Percentiles rank a stretch among this genome's conserved stretches.
These are phyloP conservation scores for Drosophila jambulina DNA, from an alignment of 1,140 invertebrate genomes.

Conservation along the genomic window DNA sequence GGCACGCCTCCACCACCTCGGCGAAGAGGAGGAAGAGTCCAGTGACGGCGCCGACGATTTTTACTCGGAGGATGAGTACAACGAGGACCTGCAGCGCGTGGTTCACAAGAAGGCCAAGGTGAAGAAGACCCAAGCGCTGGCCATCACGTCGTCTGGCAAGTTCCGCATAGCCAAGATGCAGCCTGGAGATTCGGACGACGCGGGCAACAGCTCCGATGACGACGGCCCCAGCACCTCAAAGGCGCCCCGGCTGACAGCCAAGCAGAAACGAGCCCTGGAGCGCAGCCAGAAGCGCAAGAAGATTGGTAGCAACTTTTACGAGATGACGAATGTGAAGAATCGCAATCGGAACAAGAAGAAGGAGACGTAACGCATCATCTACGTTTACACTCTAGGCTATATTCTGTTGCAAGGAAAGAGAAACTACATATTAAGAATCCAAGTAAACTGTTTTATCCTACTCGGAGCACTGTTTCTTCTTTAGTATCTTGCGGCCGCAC, in stretches of 20 bases:
- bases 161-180: conserved; percentile 86
- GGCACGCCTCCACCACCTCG: conserved; percentile 62
- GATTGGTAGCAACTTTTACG: conserved; percentile 97
- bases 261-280: conserved; percentile 91
- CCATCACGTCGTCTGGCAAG: conserved; percentile 86
- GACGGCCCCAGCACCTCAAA: conserved; percentile 58
- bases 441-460: conserved; percentile 53
- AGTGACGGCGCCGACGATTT: conserved; percentile 87
- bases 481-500: conserved; percentile 86
- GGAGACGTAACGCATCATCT: conserved; percentile 45
- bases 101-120: conserved; percentile 85
- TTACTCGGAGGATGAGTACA: conserved; percentile 87
- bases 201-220: conserved; percentile 85
- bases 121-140: conserved; percentile 83
- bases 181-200: conserved; percentile 62
- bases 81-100: conserved; percentile 80
- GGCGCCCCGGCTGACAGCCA: conserved; percentile 89
- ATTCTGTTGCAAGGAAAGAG: conserved; percentile 59
- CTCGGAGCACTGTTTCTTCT: conserved; percentile 80
- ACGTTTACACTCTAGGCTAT: conserved; percentile 60
- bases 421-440: conserved; percentile 60
- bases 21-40: conserved; percentile 80
- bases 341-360: conserved; percentile 82
- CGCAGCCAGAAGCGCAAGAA: conserved; percentile 92
- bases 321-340: conserved; percentile 97